A percentile compares a stretch with the other conserved stretches of the same genome.
Evolutionary conservation across 2,888 invertebrate species (phyloP).

Genomic region (Pimpla rufipes): DNA sequence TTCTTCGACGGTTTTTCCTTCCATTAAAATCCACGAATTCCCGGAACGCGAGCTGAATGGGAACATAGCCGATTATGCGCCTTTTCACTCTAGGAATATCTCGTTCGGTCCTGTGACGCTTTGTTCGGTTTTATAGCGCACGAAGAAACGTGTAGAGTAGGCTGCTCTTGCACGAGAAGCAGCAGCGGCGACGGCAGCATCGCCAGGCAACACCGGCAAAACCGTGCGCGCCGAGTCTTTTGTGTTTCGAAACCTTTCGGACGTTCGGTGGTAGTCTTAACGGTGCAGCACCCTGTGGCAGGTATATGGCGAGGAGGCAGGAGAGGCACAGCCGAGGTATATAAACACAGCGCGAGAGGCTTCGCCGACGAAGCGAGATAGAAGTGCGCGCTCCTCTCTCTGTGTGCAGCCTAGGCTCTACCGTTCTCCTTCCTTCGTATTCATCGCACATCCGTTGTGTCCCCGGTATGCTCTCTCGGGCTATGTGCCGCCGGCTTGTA

Average conservation of each 20-base stretch:
- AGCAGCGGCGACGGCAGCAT: not conserved
- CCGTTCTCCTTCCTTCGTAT: conserved; percentile 69
- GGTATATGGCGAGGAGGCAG: conserved; percentile 58
- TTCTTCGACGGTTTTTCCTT: not conserved
- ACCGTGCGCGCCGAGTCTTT: conserved; percentile 59
- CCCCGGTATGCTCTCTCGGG: conserved; percentile 52
- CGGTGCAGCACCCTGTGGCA: conserved; percentile 63
- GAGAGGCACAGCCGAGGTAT: conserved; percentile 28
- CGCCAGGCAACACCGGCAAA: conserved; percentile 55
- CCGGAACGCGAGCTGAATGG: not conserved
- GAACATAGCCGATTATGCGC: conserved; percentile 29
- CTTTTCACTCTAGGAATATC: conserved; percentile 33
- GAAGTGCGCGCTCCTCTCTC: conserved; percentile 27
- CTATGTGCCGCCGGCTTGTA: conserved; percentile 50
- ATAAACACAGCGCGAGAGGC: conserved; percentile 34
- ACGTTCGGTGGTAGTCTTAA: conserved; percentile 68
- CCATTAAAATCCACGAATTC: not conserved
- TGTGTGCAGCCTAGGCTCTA: conserved; percentile 20
- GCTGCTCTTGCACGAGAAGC: conserved; percentile 3
- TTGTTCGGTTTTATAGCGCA: conserved; percentile 64
- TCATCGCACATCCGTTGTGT: conserved; percentile 71
- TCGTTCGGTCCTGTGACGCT: conserved; percentile 56
- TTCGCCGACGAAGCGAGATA: conserved; percentile 34
- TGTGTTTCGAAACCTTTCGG: conserved; percentile 66
- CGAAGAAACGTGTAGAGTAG: conserved; percentile 38